Base-by-base conservation (phyloP, 2,113 vertebrate genomes). In the Egretta garzetta region DNA sequence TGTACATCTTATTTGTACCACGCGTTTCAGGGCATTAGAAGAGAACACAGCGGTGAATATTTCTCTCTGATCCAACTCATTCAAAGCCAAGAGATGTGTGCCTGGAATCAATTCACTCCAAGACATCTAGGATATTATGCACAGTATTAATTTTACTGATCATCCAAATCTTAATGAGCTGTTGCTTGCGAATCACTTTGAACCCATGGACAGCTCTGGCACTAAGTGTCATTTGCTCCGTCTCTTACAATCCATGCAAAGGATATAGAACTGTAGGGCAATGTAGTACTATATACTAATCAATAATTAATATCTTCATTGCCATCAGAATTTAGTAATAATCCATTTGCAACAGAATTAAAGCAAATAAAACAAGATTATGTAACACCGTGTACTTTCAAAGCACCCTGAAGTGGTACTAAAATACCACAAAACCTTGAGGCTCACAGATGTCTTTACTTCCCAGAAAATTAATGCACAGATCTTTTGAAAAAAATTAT, bases 301-400 rank as follows among this genome's bases (percentile, higher is more conserved):
- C 45, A 88, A 86, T 86, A 91, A 93, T 88, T 86, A 80, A 35
- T 86, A 76, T 33, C n/a, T 86, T 91, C n/a, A 80, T 94, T 86
- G 74, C 19, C 24, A 83, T 79, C 55, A 71, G 32, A 64, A 95
- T 77, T 86, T 53, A 86, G 28, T 59, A 91, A 81, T 60, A 73
- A 80, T 60, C 49, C 15, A 70, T 66, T 89, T 92, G 24, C 68
- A 84, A 74, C 8, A 62, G 55, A 91, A 77, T 84, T 88, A 84
- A 77, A 86, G 50, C 32, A 88, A 91, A 94, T 74, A 86, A 86
- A 80, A 56, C 26, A 63, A 47, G 63, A 86, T 53, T 92, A 64
- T 45, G 13, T 50, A 91, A 86, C 19, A 14, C n/a, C n/a, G 20
- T 52, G 55, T 50, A 58, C 33, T 83, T 47, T 53, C 45, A 80